Base-by-base conservation (phyloP, 92 coral and sea anemone genomes). In the Desmophyllum pertusum region DNA sequence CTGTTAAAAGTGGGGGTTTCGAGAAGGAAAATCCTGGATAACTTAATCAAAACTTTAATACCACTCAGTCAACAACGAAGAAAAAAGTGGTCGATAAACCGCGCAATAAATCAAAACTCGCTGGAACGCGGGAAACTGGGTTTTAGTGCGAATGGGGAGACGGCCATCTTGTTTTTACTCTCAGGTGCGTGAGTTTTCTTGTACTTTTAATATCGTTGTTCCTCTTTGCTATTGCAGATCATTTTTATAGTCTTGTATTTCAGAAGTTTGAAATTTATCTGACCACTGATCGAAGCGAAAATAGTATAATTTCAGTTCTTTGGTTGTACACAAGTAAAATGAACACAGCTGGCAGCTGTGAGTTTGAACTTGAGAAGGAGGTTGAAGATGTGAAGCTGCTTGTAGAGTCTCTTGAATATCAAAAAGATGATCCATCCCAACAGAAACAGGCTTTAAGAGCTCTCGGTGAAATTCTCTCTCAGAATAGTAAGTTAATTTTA, bases 371-470 rank as follows among this genome's bases (percentile, higher is more conserved):
- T 38, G 77, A 80, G 70, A 71, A 82, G 41, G 86, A 72, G 23
- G 38, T 73, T 19, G 78, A 82, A 31, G 86, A 82, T 21, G 71
- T 82, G 43, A 82, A 82, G 72, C 79, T 82, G 15, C 63, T 82
- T 31, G 71, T 51, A 15, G 86, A 82, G 69, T 72, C 86, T 3
- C 55, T 82, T 25, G 29, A 37, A 39, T 72, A 70, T 35, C 86
- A 82, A 35, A 63, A 73, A 33, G 79, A 52, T 5, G 86, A 82
- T 10, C 52, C 79, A 6, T 72, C 86, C 2, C 86, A 82, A 21
- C 86, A 82, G 59, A 71, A 52, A 73, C 78, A 72, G 38, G 86
- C 86, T 29, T 62, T 82, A 35, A 71, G 71, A 42, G 79, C 79
- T 18, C 42, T 82, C 36, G 55, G 61, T 38, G 86, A 53, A 40